Conservation (phyloP, 2,797 vertebrate genomes). For the Sitta carolinensis region DNA sequence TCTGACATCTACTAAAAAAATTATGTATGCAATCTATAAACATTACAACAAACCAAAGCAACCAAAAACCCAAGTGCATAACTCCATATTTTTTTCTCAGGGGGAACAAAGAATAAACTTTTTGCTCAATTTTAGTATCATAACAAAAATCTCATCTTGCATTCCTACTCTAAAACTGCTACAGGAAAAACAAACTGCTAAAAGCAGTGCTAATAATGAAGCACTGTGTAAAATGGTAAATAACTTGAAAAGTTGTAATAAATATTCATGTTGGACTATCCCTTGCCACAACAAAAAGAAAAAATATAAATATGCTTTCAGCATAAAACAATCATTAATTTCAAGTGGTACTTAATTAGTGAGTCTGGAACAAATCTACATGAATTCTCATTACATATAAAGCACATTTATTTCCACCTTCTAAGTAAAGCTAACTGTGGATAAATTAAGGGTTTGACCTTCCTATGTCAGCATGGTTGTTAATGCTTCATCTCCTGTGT, state of each 20-base stretch:
- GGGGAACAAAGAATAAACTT: neutral
- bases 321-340: slow-evolving; percentile 64
- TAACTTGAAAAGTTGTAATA: slow-evolving; percentile 37
- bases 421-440: slow-evolving; percentile 8
- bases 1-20: neutral
- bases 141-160: neutral
- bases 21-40: neutral
- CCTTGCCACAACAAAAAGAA: slow-evolving; percentile 25
- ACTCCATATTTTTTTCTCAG: neutral
- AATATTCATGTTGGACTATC: slow-evolving; percentile 45
- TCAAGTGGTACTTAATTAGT: slow-evolving; percentile 65
- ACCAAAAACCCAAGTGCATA: neutral
- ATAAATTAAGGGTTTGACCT: slow-evolving; percentile 23
- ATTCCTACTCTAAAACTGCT: neutral
- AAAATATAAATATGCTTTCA: slow-evolving; percentile 51
- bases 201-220: neutral
- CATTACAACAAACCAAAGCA: neutral
- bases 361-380: slow-evolving; percentile 57
- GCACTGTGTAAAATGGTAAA: neutral
- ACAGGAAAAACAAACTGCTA: neutral
- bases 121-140: neutral
- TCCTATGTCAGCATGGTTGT: neutral
- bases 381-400: slow-evolving; percentile 45
- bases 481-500: neutral
- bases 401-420: slow-evolving; percentile 22